These are phyloP conservation scores for Opisthocomus hoazin DNA, from an alignment of 2,113 vertebrate genomes.

Conservation along the genomic window DNA sequence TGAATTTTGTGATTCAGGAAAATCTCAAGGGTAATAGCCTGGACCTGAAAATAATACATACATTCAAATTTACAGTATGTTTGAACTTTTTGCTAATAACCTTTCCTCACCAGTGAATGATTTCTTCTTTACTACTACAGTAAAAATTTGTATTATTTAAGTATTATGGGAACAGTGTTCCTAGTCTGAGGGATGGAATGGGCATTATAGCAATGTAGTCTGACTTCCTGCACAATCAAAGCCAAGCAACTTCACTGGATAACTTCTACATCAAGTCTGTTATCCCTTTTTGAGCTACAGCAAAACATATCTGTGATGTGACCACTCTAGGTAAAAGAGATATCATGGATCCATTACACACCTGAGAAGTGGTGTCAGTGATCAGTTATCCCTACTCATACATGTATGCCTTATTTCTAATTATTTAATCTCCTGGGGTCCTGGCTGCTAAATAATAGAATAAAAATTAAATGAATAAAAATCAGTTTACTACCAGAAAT, in stretches of 20 bases:
- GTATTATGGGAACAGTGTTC: neutral
- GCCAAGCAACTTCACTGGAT: neutral
- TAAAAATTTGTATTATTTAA: neutral
- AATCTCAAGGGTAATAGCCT: conserved; percentile 49
- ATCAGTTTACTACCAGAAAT: neutral
- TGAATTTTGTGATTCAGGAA: conserved; percentile 47
- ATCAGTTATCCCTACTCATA: neutral
- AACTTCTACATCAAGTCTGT: neutral
- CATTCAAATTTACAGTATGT: neutral
- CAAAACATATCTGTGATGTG: neutral
- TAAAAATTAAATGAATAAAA: no score
- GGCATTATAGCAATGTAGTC: neutral
- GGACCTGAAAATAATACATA: conserved; percentile 51
- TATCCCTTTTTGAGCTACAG: neutral
- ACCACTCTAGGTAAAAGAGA: neutral
- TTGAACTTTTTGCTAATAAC: neutral
- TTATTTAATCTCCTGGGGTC: neutral
- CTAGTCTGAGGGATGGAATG: neutral
- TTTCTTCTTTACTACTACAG: neutral
- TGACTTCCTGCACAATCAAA: neutral
- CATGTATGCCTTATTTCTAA: neutral
- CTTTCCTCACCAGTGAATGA: neutral
- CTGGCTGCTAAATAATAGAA: neutral
- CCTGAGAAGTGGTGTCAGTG: neutral
- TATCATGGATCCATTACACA: neutral